Conservation (phyloP, 2,888 invertebrate genomes). For the Schrankia costaestrigalis region DNA sequence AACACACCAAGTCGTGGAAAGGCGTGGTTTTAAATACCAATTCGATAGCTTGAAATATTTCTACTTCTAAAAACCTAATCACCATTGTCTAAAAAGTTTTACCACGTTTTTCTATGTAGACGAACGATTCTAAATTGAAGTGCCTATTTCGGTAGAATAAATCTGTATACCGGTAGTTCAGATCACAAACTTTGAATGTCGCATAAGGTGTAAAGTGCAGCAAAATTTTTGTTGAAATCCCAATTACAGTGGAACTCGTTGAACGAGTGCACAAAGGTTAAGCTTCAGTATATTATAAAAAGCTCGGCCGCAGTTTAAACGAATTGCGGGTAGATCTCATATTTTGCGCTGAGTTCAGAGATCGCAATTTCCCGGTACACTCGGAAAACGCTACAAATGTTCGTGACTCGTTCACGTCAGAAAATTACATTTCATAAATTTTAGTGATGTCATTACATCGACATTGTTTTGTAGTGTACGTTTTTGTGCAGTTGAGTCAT, state of each 20-base stretch:
- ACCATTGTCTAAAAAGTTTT: too few relatives aligned
- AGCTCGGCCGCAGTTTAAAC: slow-evolving; percentile 69
- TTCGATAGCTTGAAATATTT: too few relatives aligned
- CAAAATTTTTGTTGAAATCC: slow-evolving; percentile 28
- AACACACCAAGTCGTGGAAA: too few relatives aligned
- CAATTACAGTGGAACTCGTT: slow-evolving; percentile 21
- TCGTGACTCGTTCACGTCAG: slow-evolving; percentile 69
- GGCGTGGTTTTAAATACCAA: too few relatives aligned
- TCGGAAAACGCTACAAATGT: slow-evolving; percentile 79
- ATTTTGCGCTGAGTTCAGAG: slow-evolving; percentile 61
- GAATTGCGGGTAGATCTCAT: slow-evolving; percentile 68
- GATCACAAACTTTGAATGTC: slow-evolving; percentile 4
- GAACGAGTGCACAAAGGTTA: slow-evolving; percentile 10
- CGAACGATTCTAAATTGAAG: too few relatives aligned
- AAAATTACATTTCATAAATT: slow-evolving; percentile 79
- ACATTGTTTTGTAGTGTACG: too few relatives aligned
- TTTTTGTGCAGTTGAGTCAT: too few relatives aligned
- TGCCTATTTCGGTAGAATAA: too few relatives aligned
- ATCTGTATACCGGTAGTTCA: too few relatives aligned
- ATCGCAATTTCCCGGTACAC: slow-evolving; percentile 78
- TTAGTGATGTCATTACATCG: slow-evolving; percentile 52
- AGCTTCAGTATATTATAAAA: slow-evolving; percentile 65
- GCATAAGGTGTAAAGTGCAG: slow-evolving; percentile 12
- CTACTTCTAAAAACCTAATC: too few relatives aligned
- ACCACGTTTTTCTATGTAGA: too few relatives aligned